phyloP scores from a whole-genome alignment of 1,140 invertebrate species.

The Lysiphlebus fabarum region DNA sequence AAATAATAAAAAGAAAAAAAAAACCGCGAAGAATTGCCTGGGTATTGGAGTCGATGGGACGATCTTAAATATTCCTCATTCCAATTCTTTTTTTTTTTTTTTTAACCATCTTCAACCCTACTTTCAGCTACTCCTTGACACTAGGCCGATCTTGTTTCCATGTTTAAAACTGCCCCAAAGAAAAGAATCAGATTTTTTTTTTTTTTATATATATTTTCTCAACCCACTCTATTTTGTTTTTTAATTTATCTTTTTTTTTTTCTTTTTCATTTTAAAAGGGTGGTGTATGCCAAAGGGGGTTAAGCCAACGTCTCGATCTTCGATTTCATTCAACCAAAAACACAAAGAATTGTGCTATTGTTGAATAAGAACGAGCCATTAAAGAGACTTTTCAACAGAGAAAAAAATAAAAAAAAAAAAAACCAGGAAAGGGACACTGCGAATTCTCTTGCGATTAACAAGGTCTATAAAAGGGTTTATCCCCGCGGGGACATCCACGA shows the following conservation, averaged over 20 bases:
- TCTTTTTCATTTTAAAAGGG: conserved; percentile 16
- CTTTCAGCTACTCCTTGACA: conserved; percentile 4
- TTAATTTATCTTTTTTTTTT: neutral
- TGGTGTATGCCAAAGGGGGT: conserved; percentile 1
- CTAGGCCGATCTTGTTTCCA: conserved; percentile 13
- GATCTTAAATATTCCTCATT: conserved; percentile 12
- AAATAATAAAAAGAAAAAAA: conserved; percentile 11
- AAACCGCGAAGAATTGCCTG: neutral
- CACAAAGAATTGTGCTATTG: conserved; percentile 8
- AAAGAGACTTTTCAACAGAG: conserved; percentile 28
- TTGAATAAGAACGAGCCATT: conserved; percentile 22
- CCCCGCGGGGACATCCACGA: conserved; percentile 21
- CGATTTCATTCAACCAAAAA: conserved; percentile 20
- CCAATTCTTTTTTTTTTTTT: conserved; percentile 3
- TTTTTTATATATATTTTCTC: neutral
- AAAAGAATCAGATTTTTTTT: conserved; percentile 2
- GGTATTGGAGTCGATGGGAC: conserved; percentile 11
- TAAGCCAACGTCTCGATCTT: conserved; percentile 18
- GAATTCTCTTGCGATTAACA: conserved; percentile 28
- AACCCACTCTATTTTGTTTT: too few species aligned
- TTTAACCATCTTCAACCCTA: too few species aligned
- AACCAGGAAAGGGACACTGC: conserved; percentile 9
- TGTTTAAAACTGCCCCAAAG: conserved; percentile 12
- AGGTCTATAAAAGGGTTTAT: conserved; percentile 34
- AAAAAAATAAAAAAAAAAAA: too few species aligned